Base-by-base conservation (phyloP, 2,888 invertebrate species). In the Busseola fusca region DNA sequence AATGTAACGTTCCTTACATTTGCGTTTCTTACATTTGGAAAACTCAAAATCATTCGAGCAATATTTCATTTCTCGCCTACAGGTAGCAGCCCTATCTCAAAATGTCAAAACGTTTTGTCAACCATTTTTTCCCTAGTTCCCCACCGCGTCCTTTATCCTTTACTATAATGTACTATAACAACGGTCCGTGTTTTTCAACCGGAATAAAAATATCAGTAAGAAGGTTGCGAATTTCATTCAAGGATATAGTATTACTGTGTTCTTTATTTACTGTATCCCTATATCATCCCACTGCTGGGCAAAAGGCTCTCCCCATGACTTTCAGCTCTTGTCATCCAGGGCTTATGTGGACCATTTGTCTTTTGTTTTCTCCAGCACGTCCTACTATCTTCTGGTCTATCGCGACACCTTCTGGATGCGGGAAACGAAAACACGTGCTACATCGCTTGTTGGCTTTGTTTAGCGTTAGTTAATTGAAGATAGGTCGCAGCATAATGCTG, bases 81-180 rank as follows among this genome's bases (percentile, higher is more conserved):
- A 62, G 56, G 57, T 81, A 82, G 18, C 87, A 91, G 72, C 91
- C 92, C 91, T 92, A 80, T 70, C 69, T 69, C 76, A 84, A 85
- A 82, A 87, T 85, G 86, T 89, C 87, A 80, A 87, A 91, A 82
- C 87, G 85, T 89, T 91, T 91, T 91, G 88, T 89, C 87, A 86
- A 86, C 84, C 81, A 87, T 86, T 88, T 89, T 87, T 87, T 86
- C 78, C 60, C 65, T 84, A 83, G 84, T 82, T 82, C 84, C 83
- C 85, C 72, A 84, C 86, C 87, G 88, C 84, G 86, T 89, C 85
- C 81, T 84, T 91, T 90, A 87, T 90, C 84, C 87, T 80, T 83
- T 56, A 80, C 64, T 86, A 84, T 90, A 91, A 91, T 90, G 88
- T 90, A 89, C 86, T 85, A 83, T 88, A 87, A 90, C 87, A 74